Conservation (phyloP, 2,113 vertebrate genomes). For the Nettapus auritus region DNA sequence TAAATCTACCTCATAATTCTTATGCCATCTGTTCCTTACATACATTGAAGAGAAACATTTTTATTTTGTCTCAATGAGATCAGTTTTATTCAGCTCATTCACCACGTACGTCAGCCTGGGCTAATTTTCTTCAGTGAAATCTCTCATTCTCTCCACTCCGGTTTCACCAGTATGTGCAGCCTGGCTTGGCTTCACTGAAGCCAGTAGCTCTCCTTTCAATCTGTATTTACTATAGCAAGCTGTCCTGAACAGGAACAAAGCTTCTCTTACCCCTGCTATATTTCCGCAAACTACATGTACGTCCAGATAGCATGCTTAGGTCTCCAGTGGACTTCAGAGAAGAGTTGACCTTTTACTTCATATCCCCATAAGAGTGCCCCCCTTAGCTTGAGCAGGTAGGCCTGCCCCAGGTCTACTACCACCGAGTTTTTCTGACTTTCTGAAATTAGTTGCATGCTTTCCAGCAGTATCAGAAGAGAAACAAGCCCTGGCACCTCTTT, state of each 20-base stretch:
- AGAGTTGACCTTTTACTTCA: background rate
- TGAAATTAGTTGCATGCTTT: background rate
- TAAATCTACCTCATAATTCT: background rate
- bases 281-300: background rate
- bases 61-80: background rate
- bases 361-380: too few species aligned
- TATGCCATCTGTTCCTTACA: background rate
- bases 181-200: background rate
- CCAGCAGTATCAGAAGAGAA: background rate
- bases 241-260: background rate
- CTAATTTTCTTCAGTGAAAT: background rate
- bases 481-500: background rate
- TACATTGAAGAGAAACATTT: background rate
- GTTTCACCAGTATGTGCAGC: background rate
- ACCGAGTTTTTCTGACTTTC: background rate
- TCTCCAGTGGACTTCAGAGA: background rate
- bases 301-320: background rate
- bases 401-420: background rate
- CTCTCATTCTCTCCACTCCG: background rate
- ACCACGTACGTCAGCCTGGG: background rate
- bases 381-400: background rate
- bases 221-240: background rate
- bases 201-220: background rate
- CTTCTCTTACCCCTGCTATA: background rate
- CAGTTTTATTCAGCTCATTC: conserved; percentile 7